Evolutionary conservation across 2,888 invertebrate genomes (phyloP).

Genomic region (Stenurella melanura): DNA sequence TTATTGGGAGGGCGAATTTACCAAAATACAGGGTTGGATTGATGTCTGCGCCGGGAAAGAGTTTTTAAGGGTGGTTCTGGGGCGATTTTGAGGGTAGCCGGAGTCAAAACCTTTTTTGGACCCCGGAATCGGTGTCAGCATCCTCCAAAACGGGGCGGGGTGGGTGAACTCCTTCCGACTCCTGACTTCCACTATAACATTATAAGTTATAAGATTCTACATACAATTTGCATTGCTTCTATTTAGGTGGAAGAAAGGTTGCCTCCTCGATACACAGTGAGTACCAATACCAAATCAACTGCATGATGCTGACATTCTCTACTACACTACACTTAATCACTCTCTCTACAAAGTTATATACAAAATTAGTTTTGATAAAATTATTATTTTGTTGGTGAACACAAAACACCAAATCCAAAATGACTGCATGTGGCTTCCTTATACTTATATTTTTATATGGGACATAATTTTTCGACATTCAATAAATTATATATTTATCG

Average conservation of each 20-base stretch:
- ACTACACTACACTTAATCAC: slow-evolving; percentile 24
- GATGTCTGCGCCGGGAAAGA: too few species aligned
- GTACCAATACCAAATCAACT: slow-evolving; percentile 48
- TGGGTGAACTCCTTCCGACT: too few species aligned
- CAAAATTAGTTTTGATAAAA: slow-evolving; percentile 15
- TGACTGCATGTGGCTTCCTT: slow-evolving; percentile 46
- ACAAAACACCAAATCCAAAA: slow-evolving; percentile 9
- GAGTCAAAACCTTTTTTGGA: too few species aligned
- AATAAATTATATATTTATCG: slow-evolving; percentile 16
- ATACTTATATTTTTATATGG: slow-evolving; percentile 39
- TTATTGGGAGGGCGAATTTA: too few species aligned
- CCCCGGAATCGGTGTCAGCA: too few species aligned
- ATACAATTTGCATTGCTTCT: slow-evolving; percentile 36
- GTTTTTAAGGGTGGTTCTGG: too few species aligned
- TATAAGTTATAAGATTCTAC: background rate
- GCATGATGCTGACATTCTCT: slow-evolving; percentile 45
- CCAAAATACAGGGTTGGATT: too few species aligned
- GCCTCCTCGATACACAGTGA: slow-evolving; percentile 61
- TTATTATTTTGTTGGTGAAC: background rate
- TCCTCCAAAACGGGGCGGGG: too few species aligned
- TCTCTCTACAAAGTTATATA: slow-evolving; percentile 42
- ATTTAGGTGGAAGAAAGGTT: slow-evolving; percentile 60
- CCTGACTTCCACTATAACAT: background rate
- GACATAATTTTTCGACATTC: background rate
- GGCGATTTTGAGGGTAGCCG: too few species aligned